Percentiles rank a stretch among this genome's conserved stretches.
Conservation (phyloP, 2,888 invertebrate genomes). For the Agrilus mali region DNA sequence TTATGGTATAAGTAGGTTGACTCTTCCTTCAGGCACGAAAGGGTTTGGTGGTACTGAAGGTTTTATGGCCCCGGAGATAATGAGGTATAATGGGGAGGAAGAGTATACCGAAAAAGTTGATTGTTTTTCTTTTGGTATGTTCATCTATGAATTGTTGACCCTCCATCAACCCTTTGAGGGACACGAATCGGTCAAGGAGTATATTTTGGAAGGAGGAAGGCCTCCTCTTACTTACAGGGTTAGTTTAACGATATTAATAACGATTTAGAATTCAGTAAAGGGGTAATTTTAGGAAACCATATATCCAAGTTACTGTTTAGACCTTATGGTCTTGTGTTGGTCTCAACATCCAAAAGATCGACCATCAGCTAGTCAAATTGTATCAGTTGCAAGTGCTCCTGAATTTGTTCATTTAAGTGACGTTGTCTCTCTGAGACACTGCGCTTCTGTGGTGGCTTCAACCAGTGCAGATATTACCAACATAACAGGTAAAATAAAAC, state of each 20-base stretch:
- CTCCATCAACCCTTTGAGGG: slow-evolving; percentile 92
- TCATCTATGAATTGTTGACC: slow-evolving; percentile 89
- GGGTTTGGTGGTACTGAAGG: slow-evolving; percentile 99
- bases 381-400: slow-evolving; percentile 82
- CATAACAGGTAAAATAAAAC: slow-evolving; percentile 32
- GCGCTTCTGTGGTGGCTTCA: slow-evolving; percentile 52
- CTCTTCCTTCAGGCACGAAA: slow-evolving; percentile 82
- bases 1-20: slow-evolving; percentile 86
- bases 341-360: slow-evolving; percentile 72
- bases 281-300: slow-evolving; percentile 49
- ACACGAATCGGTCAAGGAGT: slow-evolving; percentile 93
- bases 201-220: slow-evolving; percentile 87
- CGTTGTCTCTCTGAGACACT: slow-evolving; percentile 58
- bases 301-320: slow-evolving; percentile 79
- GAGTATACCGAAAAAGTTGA: slow-evolving; percentile 99
- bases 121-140: slow-evolving; percentile 98
- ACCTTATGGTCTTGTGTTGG: slow-evolving; percentile 96
- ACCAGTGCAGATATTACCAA: slow-evolving; percentile 37
- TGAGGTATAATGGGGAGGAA: slow-evolving; percentile 95
- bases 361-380: slow-evolving; percentile 89
- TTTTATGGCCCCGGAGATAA: slow-evolving; percentile 99
- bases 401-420: slow-evolving; percentile 85
- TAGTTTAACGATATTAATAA: slow-evolving; percentile 14
- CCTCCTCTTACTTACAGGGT: slow-evolving; percentile 79
- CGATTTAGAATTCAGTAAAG: no score